A percentile compares a stretch with the other conserved stretches of the same genome.
phyloP scores from a whole-genome alignment of 2,888 invertebrate species.

The Ligdia adustata region DNA sequence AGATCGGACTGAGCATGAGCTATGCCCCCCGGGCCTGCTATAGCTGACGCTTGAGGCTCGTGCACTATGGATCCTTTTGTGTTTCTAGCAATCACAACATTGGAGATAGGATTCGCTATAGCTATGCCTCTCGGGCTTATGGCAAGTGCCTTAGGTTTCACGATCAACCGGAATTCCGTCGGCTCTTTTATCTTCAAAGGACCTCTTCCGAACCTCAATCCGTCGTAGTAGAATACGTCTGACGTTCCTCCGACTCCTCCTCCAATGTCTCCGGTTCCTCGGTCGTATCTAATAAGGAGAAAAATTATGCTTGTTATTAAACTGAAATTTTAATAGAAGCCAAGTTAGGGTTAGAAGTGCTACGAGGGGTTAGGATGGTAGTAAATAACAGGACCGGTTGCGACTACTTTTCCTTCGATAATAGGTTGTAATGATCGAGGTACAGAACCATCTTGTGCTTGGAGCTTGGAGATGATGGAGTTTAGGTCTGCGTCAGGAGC shows the following conservation, averaged over 20 bases:
- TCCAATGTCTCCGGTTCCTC: slow-evolving; percentile 47
- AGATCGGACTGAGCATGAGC: slow-evolving; percentile 91
- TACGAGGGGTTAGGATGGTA: slow-evolving; percentile 77
- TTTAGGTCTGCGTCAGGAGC: slow-evolving; percentile 85
- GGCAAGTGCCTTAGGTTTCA: slow-evolving; percentile 87
- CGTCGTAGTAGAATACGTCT: slow-evolving; percentile 62
- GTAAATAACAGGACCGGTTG: slow-evolving; percentile 89
- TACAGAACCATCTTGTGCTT: slow-evolving; percentile 65
- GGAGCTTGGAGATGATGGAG: slow-evolving; percentile 75
- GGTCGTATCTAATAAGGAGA: slow-evolving; percentile 70
- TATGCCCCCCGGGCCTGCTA: slow-evolving; percentile 89
- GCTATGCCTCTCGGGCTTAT: slow-evolving; percentile 87
- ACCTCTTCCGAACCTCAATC: slow-evolving; percentile 54
- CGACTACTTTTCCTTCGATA: slow-evolving; percentile 88
- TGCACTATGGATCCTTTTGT: slow-evolving; percentile 86
- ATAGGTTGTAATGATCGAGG: slow-evolving; percentile 75
- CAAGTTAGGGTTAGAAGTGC: slow-evolving; percentile 46
- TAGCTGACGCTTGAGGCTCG: slow-evolving; percentile 87
- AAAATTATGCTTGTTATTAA: slow-evolving; percentile 48
- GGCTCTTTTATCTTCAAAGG: slow-evolving; percentile 45
- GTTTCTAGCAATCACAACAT: slow-evolving; percentile 85
- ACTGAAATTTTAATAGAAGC: slow-evolving; percentile 28
- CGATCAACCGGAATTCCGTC: slow-evolving; percentile 55
- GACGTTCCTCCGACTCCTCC: slow-evolving; percentile 42
- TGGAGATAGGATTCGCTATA: slow-evolving; percentile 87